A percentile compares a stretch with the other conserved stretches of the same genome.
phyloP scores from a whole-genome alignment of 2,888 invertebrate species.

The Adelphocoris suturalis region DNA sequence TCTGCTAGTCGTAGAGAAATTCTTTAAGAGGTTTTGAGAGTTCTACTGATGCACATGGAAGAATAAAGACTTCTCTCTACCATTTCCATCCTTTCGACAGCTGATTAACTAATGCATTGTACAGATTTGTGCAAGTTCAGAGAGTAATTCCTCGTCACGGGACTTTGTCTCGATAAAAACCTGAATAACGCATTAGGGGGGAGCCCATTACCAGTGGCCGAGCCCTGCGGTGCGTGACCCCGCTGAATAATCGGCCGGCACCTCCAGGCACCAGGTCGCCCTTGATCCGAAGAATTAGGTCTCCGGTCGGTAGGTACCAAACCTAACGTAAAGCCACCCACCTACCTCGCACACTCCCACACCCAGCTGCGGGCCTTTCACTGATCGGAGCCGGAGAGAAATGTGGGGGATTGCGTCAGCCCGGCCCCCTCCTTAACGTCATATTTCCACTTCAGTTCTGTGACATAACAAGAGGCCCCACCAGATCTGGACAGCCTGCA shows the following conservation, averaged over 20 bases:
- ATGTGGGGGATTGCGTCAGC: conserved; percentile 44
- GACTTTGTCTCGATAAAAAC: too few relatives aligned
- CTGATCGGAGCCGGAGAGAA: conserved; percentile 1
- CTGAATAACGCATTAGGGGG: too few relatives aligned
- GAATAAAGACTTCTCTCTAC: too few relatives aligned
- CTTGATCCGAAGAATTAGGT: conserved; percentile 45
- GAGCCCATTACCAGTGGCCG: neutral
- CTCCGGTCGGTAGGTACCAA: neutral
- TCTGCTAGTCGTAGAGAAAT: too few relatives aligned
- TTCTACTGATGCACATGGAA: too few relatives aligned
- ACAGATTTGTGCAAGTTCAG: too few relatives aligned
- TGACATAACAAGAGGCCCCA: conserved; percentile 4
- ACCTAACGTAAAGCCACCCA: neutral
- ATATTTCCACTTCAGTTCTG: neutral
- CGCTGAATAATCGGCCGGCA: neutral
- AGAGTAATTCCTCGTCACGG: too few relatives aligned
- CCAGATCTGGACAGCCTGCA: conserved; percentile 20
- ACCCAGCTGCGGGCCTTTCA: neutral
- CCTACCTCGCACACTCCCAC: conserved; percentile 38
- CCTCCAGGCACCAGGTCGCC: conserved; percentile 12
- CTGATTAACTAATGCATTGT: too few relatives aligned
- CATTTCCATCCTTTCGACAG: too few relatives aligned
- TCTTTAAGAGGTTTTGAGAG: too few relatives aligned
- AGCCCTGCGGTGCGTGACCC: conserved; percentile 8
- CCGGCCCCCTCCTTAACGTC: neutral